Evolutionary conservation across 2,888 invertebrate species (phyloP).

Genomic region (Drosophila koepferae): DNA sequence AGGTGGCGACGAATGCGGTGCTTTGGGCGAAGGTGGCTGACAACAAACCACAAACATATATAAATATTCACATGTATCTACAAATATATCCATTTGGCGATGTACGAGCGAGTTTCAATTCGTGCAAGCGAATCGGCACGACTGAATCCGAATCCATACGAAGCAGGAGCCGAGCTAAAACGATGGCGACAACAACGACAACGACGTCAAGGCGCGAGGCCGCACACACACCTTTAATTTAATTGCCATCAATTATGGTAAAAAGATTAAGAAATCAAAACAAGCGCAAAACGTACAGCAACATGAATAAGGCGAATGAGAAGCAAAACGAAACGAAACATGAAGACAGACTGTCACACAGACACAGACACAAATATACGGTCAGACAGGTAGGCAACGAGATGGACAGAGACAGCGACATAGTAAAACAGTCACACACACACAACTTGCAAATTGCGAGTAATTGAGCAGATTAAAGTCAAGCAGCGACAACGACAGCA

Average conservation of each 20-base stretch:
- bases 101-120: constrained; percentile 43
- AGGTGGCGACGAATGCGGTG: constrained; percentile 10
- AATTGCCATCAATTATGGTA: constrained; percentile 82
- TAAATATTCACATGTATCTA: not conserved
- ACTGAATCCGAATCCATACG: constrained; percentile 46
- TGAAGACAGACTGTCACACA: constrained; percentile 31
- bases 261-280: constrained; percentile 83
- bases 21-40: not conserved
- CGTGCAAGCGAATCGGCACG: constrained; percentile 18
- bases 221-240: constrained; percentile 79
- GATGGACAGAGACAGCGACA: constrained; percentile 40
- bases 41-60: constrained; percentile 30
- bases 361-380: constrained; percentile 11
- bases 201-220: constrained; percentile 46
- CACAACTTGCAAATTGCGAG: constrained; percentile 80
- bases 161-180: constrained; percentile 42
- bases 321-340: constrained; percentile 56
- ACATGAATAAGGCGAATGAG: constrained; percentile 71
- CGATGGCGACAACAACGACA: constrained; percentile 40
- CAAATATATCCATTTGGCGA: constrained; percentile 36
- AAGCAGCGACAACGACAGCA: constrained; percentile 58
- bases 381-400: constrained; percentile 34
- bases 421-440: constrained; percentile 41
- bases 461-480: constrained; percentile 82
- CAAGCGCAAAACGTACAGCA: constrained; percentile 74